A percentile compares a stretch with the other conserved stretches of the same genome.
These are phyloP conservation scores for Cantharis rustica DNA, from an alignment of 2,888 invertebrate species.

Conservation along the genomic window DNA sequence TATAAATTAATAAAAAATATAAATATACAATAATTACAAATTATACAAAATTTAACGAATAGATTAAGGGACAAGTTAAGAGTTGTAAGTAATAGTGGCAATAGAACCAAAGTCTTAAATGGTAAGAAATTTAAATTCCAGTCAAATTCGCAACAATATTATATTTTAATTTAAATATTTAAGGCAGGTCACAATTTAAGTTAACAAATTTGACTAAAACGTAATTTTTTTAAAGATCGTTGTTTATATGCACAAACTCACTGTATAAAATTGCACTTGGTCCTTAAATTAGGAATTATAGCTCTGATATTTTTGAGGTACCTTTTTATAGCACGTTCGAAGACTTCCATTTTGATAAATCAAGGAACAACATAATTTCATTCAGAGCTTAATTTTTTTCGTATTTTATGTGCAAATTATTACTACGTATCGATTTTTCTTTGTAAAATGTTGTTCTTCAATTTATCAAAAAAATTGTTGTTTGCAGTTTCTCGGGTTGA, in stretches of 20 bases:
- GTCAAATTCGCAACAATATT: not conserved
- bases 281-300: conserved; percentile 48
- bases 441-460: not conserved
- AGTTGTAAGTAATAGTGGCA: conserved; percentile 6
- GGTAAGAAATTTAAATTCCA: not conserved
- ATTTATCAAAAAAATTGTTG: not conserved
- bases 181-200: not conserved
- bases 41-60: conserved; percentile 18
- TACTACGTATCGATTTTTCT: not conserved
- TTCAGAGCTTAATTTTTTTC: not conserved
- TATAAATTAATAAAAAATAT: conserved; percentile 1
- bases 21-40: conserved; percentile 5
- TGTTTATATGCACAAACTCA: conserved; percentile 47
- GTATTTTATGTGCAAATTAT: not conserved
- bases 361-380: not conserved
- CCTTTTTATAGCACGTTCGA: conserved; percentile 56
- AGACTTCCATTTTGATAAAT: conserved; percentile 20
- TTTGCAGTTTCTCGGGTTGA: not conserved
- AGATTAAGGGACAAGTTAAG: not conserved
- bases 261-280: conserved; percentile 53
- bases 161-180: not conserved
- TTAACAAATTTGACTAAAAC: conserved; percentile 4
- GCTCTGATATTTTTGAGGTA: conserved; percentile 51
- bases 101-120: conserved; percentile 5
- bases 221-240: conserved; percentile 30